These are phyloP conservation scores for Cylloceria caligata DNA, from an alignment of 2,888 invertebrate genomes.

Conservation along the genomic window DNA sequence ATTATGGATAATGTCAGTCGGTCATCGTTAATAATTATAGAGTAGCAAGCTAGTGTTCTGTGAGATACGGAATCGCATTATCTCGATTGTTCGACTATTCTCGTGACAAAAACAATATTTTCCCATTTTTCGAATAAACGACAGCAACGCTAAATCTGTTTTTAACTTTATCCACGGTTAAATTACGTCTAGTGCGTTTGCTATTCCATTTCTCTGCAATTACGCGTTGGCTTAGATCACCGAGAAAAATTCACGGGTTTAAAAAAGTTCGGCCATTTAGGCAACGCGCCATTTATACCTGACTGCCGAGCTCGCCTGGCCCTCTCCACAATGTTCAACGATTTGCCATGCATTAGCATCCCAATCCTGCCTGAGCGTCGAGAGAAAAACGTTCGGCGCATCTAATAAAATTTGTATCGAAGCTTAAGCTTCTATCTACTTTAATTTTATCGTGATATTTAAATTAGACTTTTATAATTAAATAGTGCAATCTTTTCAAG, in stretches of 20 bases:
- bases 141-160: neutral
- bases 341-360: slow-evolving; percentile 75
- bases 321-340: slow-evolving; percentile 63
- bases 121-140: neutral
- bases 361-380: slow-evolving; percentile 66
- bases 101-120: slow-evolving; percentile 49
- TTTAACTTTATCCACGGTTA: neutral
- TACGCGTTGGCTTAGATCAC: slow-evolving; percentile 30
- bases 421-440: slow-evolving; percentile 46
- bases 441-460: slow-evolving; percentile 15
- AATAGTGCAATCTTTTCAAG: neutral
- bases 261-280: slow-evolving; percentile 74
- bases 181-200: slow-evolving; percentile 46
- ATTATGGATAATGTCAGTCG: slow-evolving; percentile 83
- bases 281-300: slow-evolving; percentile 77
- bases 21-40: slow-evolving; percentile 80
- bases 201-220: slow-evolving; percentile 39
- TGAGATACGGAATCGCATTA: slow-evolving; percentile 64
- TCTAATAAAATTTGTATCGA: slow-evolving; percentile 59
- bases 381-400: slow-evolving; percentile 68
- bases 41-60: slow-evolving; percentile 64
- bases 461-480: neutral
- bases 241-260: slow-evolving; percentile 72
- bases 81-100: slow-evolving; percentile 48
- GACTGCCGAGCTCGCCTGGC: slow-evolving; percentile 39